Conservation (phyloP, 2,113 vertebrate species). For the Corythaixoides concolor region DNA sequence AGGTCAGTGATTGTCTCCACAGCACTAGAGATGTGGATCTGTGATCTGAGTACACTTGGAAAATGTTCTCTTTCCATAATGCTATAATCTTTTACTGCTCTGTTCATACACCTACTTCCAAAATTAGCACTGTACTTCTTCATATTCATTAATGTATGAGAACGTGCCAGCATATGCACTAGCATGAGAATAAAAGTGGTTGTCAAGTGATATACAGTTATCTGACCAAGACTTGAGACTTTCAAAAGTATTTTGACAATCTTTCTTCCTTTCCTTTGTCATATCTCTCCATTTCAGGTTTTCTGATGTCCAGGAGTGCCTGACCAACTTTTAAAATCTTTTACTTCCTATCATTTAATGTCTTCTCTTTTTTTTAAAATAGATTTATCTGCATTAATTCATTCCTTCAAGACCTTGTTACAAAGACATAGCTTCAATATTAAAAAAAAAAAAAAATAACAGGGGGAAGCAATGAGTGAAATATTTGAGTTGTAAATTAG, state of each 20-base stretch:
- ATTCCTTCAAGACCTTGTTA: not conserved
- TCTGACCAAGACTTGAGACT: not conserved
- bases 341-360: not conserved
- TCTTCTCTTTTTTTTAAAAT: not conserved
- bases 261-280: not conserved
- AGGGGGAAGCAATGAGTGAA: not conserved
- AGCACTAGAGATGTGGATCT: not conserved
- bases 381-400: not conserved
- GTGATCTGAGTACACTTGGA: not conserved
- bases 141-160: not conserved
- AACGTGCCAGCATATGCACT: not conserved
- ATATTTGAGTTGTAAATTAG: not conserved
- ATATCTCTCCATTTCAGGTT: not conserved
- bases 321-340: not conserved
- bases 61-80: not conserved
- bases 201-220: not conserved
- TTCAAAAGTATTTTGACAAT: not conserved
- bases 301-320: not conserved
- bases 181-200: not conserved
- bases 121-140: not conserved
- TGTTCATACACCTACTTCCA: not conserved
- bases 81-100: not conserved
- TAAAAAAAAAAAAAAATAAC: too few relatives aligned
- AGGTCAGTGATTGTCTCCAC: not conserved
- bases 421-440: not conserved